Evolutionary conservation across 2,113 vertebrate species (phyloP).

Genomic region (Felis catus): F.catus_Fca126_mat1.0 CM031417.1:60488501-60489000

Average conservation of each 20-base stretch:
- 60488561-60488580: not conserved
- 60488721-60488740: not conserved
- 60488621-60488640: not conserved
- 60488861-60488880: slow-evolving; percentile 5
- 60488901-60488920: slow-evolving; percentile 76
- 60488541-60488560: not conserved
- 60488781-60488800: not conserved
- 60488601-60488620: not conserved
- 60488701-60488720: not conserved
- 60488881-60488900: slow-evolving; percentile 45
- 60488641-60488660: not conserved
- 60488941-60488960: slow-evolving; percentile 63
- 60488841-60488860: slow-evolving; percentile 1
- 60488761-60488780: slow-evolving; percentile 33
- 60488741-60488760: not conserved
- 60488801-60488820: slow-evolving; percentile 61
- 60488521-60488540: not conserved
- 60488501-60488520: not conserved
- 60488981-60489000: slow-evolving; percentile 45
- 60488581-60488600: not conserved
- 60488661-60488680: not conserved
- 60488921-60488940: slow-evolving; percentile 77
- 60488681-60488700: not conserved
- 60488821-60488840: slow-evolving; percentile 56
- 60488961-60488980: slow-evolving; percentile 71